Base-by-base conservation (phyloP, 1,140 invertebrate genomes). In the Kradibia gibbosae region DNA sequence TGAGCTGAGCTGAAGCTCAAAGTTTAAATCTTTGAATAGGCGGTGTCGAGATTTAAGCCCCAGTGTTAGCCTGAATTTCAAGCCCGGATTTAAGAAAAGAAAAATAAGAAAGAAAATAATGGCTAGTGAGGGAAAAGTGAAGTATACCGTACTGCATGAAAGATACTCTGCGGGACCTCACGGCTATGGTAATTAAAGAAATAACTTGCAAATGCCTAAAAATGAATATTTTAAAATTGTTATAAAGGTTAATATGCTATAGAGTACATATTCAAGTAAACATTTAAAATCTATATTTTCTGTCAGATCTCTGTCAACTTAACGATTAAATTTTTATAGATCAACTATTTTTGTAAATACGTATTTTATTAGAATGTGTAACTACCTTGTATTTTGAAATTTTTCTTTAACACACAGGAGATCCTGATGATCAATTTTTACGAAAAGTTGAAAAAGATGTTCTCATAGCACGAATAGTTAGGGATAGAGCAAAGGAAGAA, bases 361-460 rank as follows among this genome's bases (percentile, higher is more conserved):
- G 74, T 77, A 28, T 70, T 81, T 45, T 2, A 50, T 50, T 55
- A 48, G 17, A 28, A 42, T 36, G 34, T 36, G 39, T 25, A 45
- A 39, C 20, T 53, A 71, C n/a, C 3, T 73, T 80, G 65, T n/a
- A 31, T 34, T 80, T 31, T 73, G 1, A 4, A 50, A 7, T 67
- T 72, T 25, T 78, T 60, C 67, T 60, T 72, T 34, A 50, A 60
- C 80, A 65, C 92, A 22, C 84, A 97, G 97, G 97, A 80, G 96
- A 98, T 93, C 97, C 97, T 15, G 91, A 97, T 87, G 96, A 98
- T 88, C 92, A 85, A 85, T 91, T 87, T n/a, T 89, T 98, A 70
- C 92, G 97, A 86, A 96, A 94, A 93, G 95, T 98, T 2, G 97
- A 98, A 91, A 90, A 89, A 57, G 95, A 98, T 86, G 93, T 98